Evolutionary conservation across 2,888 invertebrate genomes (phyloP), one percentile per base, ranked within the genome.

Genomic region (Geotrupes spiniger): DNA sequence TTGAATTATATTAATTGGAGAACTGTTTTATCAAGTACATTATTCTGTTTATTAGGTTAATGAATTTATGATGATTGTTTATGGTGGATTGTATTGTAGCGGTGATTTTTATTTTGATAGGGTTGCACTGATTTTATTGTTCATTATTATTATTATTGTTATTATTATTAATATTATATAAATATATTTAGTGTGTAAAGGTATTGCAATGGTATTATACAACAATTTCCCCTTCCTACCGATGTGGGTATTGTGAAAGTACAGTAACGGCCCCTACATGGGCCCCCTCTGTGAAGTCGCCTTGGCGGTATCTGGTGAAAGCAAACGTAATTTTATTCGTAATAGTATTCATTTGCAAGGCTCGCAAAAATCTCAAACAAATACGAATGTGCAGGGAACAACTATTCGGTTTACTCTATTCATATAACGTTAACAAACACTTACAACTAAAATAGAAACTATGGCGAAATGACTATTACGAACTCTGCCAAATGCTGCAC

Each of bases 251-350:
- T 71, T 72, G 72, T 72, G 72, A 72, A 73, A 73, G 72, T 72
- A 66, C 67, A 62, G 64, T 66, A 66, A 65, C 60, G 65, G 67
- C 68, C 70, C 72, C 71, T 63, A 65, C 63, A 66, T 68, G 70
- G 69, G 71, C 70, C 71, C 66, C 21, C 63, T 65, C 61, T 57
- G 63, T 66, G 70, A 70, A 69, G 69, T 71, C 70, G 68, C 70
- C 71, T 71, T 71, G 71, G 70, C 66, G 62, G 62, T 64, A 63
- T 61, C 69, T 21, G 66, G 72, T 72, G 72, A 72, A 72, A 72
- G 72, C 72, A 72, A 69, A 54, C 53, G 58, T 42, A 29, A n/a
- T 36, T 15, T 21, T 33, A 33, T 29, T 42, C 15, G 38, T 17
- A 38, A 38, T 38, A 15, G 38, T 38, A 57, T 17, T 43, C 52